Conservation (phyloP, 2,113 vertebrate genomes). For the Chaetorhynchus papuensis region DNA sequence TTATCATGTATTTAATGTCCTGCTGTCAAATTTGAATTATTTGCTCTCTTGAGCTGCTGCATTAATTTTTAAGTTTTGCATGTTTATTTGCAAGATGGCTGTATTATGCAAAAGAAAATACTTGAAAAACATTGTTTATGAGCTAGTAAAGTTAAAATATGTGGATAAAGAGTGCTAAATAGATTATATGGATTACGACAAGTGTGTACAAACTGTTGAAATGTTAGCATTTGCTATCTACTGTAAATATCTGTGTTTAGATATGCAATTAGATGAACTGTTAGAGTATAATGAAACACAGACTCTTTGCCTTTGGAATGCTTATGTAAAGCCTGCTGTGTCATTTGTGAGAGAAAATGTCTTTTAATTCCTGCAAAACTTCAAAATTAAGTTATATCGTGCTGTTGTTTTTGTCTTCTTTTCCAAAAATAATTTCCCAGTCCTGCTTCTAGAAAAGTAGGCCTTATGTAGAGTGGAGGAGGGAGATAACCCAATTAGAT, state of each 20-base stretch:
- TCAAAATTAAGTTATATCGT: not conserved
- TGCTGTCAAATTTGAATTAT: not conserved
- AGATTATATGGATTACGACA: not conserved
- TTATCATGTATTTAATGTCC: not conserved
- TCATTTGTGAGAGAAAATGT: not conserved
- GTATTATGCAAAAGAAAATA: not conserved
- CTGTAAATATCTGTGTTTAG: not conserved
- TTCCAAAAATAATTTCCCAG: not conserved
- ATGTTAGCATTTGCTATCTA: not conserved
- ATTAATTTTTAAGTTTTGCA: not conserved
- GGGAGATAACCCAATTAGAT: not conserved
- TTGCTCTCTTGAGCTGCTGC: not conserved
- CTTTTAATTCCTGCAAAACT: not conserved
- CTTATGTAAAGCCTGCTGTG: not conserved
- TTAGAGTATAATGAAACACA: not conserved
- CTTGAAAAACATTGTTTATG: not conserved
- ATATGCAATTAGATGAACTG: not conserved
- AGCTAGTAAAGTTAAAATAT: not conserved
- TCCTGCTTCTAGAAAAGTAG: not conserved
- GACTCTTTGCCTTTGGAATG: not conserved
- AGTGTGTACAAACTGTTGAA: not conserved
- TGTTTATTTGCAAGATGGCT: not conserved
- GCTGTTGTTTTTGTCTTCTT: not conserved
- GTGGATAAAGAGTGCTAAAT: not conserved
- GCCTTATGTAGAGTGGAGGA: not conserved